A percentile compares a stretch with the other conserved stretches of the same genome.
phyloP scores from a whole-genome alignment of 2,888 invertebrate genomes.

The Drosophila barbarae region DNA sequence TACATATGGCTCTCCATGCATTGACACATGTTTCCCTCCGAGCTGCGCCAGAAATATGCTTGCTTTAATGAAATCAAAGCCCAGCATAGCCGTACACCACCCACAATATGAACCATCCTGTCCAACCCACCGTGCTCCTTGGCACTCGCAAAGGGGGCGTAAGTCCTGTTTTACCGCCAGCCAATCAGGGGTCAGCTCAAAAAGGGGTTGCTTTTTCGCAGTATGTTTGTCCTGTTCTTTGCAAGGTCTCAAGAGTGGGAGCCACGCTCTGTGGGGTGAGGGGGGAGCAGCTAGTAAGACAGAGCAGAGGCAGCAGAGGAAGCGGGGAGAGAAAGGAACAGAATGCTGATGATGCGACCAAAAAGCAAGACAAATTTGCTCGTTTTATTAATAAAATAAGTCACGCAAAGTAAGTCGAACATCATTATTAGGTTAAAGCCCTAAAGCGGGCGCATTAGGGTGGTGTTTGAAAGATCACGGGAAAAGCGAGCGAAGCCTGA shows the following conservation, averaged over 20 bases:
- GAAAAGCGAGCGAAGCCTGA: not conserved
- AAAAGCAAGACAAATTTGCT: slow-evolving; percentile 75
- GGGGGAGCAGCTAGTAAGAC: not conserved
- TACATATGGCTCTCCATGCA: slow-evolving; percentile 14
- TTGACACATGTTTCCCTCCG: slow-evolving; percentile 37
- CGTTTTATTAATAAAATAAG: slow-evolving; percentile 76
- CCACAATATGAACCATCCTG: slow-evolving; percentile 14
- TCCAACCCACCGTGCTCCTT: slow-evolving; percentile 3
- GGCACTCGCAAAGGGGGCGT: slow-evolving; percentile 15
- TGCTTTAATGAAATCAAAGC: slow-evolving; percentile 72
- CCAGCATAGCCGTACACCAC: slow-evolving; percentile 57
- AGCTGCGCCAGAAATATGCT: slow-evolving; percentile 67
- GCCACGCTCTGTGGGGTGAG: not conserved
- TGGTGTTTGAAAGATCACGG: slow-evolving; percentile 21
- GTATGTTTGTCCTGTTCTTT: slow-evolving; percentile 53
- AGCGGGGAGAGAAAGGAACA: slow-evolving; percentile 9
- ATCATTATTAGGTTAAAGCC: slow-evolving; percentile 76
- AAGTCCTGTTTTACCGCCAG: slow-evolving; percentile 10
- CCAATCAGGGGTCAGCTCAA: slow-evolving; percentile 48
- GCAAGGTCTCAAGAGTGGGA: slow-evolving; percentile 2
- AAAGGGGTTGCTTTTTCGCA: slow-evolving; percentile 43
- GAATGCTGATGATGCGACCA: slow-evolving; percentile 57
- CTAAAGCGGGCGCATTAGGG: slow-evolving; percentile 70
- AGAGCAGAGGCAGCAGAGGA: slow-evolving; percentile 33
- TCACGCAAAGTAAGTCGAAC: slow-evolving; percentile 75